Conservation (phyloP, 2,797 vertebrate genomes). For the Peromyscus melanophrys region DNA sequence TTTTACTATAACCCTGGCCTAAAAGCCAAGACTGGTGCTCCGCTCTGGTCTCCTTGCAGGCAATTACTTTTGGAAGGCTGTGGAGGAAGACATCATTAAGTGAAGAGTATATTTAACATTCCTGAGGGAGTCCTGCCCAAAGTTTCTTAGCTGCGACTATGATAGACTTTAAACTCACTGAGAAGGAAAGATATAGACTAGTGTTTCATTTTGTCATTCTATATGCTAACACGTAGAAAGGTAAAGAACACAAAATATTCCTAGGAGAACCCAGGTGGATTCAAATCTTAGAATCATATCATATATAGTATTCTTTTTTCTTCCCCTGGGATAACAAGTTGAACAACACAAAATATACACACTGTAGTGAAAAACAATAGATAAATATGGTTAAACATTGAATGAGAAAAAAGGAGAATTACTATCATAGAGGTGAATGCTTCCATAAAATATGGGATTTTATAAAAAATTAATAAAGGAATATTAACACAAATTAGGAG, state of each 20-base stretch:
- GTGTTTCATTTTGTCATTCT: neutral
- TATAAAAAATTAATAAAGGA: neutral
- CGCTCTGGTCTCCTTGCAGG: neutral
- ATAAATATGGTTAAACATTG: neutral
- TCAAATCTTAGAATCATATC: neutral
- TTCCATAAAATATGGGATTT: neutral
- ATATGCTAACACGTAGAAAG: neutral
- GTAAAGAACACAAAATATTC: neutral
- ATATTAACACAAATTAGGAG: neutral
- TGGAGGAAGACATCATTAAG: neutral
- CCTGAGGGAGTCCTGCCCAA: neutral
- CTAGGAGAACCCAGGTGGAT: neutral
- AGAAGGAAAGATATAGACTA: neutral
- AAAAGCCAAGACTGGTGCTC: neutral
- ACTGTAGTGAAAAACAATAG: neutral
- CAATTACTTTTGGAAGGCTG: neutral
- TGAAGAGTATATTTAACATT: neutral
- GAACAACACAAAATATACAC: neutral
- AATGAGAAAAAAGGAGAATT: constrained; percentile 29
- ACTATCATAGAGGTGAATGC: neutral
- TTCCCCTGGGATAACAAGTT: neutral
- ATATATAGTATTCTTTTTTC: neutral
- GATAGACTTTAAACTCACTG: constrained; percentile 14
- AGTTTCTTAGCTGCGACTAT: neutral
- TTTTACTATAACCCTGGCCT: neutral